These are phyloP conservation scores for Caiman crocodilus DNA, from an alignment of 2,797 vertebrate genomes.

Conservation along the genomic window DNA sequence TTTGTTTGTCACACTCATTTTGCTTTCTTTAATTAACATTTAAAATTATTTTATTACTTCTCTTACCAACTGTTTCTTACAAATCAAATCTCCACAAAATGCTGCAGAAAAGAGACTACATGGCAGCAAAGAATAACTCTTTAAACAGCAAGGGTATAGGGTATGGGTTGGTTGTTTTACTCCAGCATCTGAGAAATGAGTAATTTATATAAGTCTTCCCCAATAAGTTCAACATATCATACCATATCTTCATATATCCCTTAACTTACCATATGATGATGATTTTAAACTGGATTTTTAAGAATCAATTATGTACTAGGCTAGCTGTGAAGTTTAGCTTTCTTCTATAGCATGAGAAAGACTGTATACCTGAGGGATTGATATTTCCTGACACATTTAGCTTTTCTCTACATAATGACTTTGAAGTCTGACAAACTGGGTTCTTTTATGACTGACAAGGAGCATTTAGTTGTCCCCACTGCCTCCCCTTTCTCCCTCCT, in stretches of 20 bases:
- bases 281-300: not conserved
- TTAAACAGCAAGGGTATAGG: not conserved
- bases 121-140: not conserved
- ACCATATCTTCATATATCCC: not conserved
- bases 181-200: not conserved
- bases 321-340: not conserved
- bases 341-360: not conserved
- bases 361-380: not conserved
- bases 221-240: not conserved
- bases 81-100: not conserved
- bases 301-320: not conserved
- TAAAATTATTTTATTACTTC: not conserved
- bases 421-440: not conserved
- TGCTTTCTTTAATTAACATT: not conserved
- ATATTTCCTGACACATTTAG: not conserved
- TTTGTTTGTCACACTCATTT: not conserved
- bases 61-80: not conserved
- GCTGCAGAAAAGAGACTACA: not conserved
- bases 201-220: not conserved
- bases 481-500: no score
- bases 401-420: not conserved
- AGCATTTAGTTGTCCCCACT: no score
- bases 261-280: not conserved
- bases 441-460: no score
- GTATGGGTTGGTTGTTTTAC: not conserved